Evolutionary conservation across 2,888 invertebrate genomes (phyloP), one percentile per base, ranked within the genome.

Genomic region (Disparrhopalites patrizii): DNA sequence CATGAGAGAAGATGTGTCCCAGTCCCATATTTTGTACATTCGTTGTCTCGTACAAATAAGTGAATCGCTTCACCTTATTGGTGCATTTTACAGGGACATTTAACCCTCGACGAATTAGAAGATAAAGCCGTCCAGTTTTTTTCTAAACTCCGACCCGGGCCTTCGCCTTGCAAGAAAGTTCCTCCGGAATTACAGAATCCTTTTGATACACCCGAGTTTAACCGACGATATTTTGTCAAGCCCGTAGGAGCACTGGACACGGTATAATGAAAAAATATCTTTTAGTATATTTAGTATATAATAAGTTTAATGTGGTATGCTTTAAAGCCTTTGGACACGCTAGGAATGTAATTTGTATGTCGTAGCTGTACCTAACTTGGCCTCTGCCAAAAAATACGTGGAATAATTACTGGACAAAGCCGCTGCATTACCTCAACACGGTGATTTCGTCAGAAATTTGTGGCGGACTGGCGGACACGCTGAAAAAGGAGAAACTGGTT

Each of bases 281-380:
- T 52, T 8, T 27, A 28, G 20, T 8, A 13, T 10, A 4, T 43
- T n/a, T 18, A 43, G 25, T 47, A 15, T 23, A 8, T 18, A 47
- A 47, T 4, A 33, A 33, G 36, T 15, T 15, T 33, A 33, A 15
- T 33, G 7, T 33, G 36, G 15, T 10, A 15, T 33, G 36, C n/a
- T 10, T 40, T 10, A 10, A 18, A 40, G 3, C 40, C 36, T 10
- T 10, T 10, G 36, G 4, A 13, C 18, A 15, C 4, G 18, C 40
- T 15, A 10, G 36, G 40, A 40, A 18, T 40, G 18, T 40, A 3
- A 18, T 3, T 18, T 4, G 15, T 3, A 40, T 10, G 15, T 33
- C 7, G 5, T 25, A 63, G 63, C 54, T 63, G 1, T 63, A 63
- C 30, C 15, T 63, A 20, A 43, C 63, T 2, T 63, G 63, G 63